Conservation (phyloP, 2,113 vertebrate species). For the Montifringilla adamsi region DNA sequence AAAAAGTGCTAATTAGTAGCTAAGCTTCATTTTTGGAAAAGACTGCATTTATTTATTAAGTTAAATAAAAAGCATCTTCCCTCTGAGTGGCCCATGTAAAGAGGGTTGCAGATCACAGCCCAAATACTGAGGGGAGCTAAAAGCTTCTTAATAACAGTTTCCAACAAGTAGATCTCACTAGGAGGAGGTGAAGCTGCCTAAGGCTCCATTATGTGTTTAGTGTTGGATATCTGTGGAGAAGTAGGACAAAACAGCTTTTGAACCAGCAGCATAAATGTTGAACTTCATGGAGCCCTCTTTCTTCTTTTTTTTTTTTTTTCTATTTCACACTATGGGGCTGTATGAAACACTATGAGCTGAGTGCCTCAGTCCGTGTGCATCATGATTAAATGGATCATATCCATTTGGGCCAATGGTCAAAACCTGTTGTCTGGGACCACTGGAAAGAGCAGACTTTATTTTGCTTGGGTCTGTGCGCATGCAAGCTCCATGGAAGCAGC, state of each 20-base stretch:
- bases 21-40: slow-evolving; percentile 2
- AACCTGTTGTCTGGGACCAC: not conserved
- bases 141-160: not conserved
- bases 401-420: not conserved
- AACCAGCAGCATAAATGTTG: not conserved
- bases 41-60: not conserved
- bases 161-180: not conserved
- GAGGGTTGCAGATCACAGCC: not conserved
- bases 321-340: not conserved
- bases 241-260: not conserved
- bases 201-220: not conserved
- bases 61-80: not conserved
- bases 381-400: not conserved
- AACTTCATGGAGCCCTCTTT: not conserved
- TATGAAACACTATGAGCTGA: not conserved
- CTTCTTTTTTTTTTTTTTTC: not conserved
- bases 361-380: not conserved
- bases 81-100: not conserved
- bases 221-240: not conserved
- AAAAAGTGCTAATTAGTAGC: slow-evolving; percentile 29
- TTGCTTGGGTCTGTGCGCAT: not conserved
- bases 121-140: not conserved
- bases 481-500: not conserved
- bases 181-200: not conserved
- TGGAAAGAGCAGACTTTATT: not conserved